Percentiles rank a stretch among this genome's conserved stretches.
Conservation (phyloP, 2,113 vertebrate genomes). For the Dolichotis patagonum region DNA sequence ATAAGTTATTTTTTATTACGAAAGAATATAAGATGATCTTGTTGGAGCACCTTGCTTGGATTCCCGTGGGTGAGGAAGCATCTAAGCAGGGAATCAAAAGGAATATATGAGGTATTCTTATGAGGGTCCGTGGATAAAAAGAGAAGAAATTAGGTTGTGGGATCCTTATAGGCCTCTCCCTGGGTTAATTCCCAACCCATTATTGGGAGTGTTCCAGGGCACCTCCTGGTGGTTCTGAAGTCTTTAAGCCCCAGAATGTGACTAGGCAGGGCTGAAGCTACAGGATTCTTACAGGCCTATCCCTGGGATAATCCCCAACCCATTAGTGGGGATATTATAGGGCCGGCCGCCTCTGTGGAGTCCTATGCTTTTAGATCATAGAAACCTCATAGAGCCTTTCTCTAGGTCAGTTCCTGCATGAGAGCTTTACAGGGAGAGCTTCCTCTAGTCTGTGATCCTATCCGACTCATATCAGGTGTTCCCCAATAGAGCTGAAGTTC, state of each 20-base stretch:
- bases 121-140: not conserved
- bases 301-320: too few relatives aligned
- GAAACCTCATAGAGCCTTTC: not conserved
- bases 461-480: not conserved
- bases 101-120: not conserved
- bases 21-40: not conserved
- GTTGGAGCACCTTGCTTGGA: not conserved
- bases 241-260: too few relatives aligned
- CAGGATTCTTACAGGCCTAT: too few relatives aligned
- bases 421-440: not conserved
- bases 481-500: not conserved
- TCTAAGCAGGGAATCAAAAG: not conserved
- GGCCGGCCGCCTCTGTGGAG: too few relatives aligned
- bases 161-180: not conserved
- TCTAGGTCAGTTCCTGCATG: not conserved
- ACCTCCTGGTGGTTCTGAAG: too few relatives aligned
- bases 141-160: not conserved
- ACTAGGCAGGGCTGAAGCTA: too few relatives aligned
- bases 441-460: not conserved
- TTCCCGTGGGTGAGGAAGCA: not conserved
- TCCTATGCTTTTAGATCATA: not conserved
- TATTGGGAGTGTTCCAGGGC: too few relatives aligned
- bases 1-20: not conserved
- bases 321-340: too few relatives aligned
- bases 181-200: too few relatives aligned